Base-by-base conservation (phyloP, 92 coral and sea anemone species). In the Paragorgia papillata region DNA sequence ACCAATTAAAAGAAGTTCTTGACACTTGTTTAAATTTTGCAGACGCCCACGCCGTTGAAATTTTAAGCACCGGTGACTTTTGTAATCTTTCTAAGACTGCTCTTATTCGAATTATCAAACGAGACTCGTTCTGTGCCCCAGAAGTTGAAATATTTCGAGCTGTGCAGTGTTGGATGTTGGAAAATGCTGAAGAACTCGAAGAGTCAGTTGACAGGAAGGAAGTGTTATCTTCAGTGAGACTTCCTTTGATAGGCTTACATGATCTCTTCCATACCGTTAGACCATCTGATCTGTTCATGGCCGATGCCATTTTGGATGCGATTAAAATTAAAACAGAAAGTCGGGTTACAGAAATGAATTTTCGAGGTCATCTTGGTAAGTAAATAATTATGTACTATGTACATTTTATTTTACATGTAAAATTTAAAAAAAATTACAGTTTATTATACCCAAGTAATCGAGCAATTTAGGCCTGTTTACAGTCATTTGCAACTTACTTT, bases 91-190 rank as follows among this genome's bases (percentile, higher is more conserved):
- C 98, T 4, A 87, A 86, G 69, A 53, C 88, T 18, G 92, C 90
- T 0, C 76, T 94, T 62, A 64, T 88, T 54, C 93, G 90, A 57
- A 84, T 94, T 7, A 87, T 91, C 0, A 86, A 87, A 73, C 85
- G 98, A 78, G 98, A 94, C 83, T 94, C 98, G 31, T 94, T 94
- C 74, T 94, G 98, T 76, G 98, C 98, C 28, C 95, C 98, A 10
- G 98, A 94, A 62, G 96, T 91, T 21, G 90, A 94, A 21, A 89
- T 94, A 17, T 91, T 94, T 61, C 88, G 91, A 58, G 94, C 98
- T 6, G 95, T 94, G 17, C 59, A 78, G 34, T 91, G 86, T 24
- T 94, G 98, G 98, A 86, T 94, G 25, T 89, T 83, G 66, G 77
- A 87, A 14, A 89, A 92, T 51, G 87, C 81, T 32, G 97, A 80